Evolutionary conservation across 2,113 vertebrate species (phyloP).

Genomic region (human): DNA sequence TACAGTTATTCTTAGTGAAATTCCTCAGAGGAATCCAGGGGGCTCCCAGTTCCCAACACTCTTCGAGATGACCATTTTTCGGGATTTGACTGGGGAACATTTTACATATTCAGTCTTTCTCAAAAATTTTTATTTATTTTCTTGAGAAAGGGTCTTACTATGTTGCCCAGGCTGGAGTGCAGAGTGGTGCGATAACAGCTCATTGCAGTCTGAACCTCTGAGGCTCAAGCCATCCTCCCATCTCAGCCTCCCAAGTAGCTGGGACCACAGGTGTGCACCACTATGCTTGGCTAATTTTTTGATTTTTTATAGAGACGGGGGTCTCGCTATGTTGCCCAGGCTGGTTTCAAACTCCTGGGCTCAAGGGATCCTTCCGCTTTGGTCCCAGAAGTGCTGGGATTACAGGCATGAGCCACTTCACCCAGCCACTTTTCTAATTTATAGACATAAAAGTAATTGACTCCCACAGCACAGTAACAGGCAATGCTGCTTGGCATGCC

Average conservation of each 20-base stretch:
- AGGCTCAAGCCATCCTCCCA: background rate
- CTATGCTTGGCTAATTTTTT: background rate
- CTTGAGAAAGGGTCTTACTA: too few relatives aligned
- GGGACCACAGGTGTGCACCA: background rate
- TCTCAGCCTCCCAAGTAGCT: background rate
- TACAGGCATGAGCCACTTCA: background rate
- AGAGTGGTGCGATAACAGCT: background rate
- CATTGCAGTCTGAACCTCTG: background rate
- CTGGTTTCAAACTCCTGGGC: background rate
- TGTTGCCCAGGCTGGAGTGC: too few relatives aligned
- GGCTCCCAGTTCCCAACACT: background rate
- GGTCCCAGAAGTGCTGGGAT: background rate
- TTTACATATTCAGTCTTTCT: background rate
- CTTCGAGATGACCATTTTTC: background rate
- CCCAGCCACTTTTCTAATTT: background rate
- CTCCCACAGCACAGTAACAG: background rate
- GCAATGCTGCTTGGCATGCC: background rate
- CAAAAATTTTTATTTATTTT: background rate
- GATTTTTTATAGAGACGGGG: background rate
- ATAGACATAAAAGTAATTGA: background rate
- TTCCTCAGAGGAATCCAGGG: too few relatives aligned
- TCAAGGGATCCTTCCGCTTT: background rate
- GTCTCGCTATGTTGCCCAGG: background rate
- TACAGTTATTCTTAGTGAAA: background rate
- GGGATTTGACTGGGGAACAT: background rate